Evolutionary conservation across 2,113 vertebrate genomes (phyloP), one percentile per base, ranked within the genome.

Genomic region (Greenwoodochromis staneri): DNA sequence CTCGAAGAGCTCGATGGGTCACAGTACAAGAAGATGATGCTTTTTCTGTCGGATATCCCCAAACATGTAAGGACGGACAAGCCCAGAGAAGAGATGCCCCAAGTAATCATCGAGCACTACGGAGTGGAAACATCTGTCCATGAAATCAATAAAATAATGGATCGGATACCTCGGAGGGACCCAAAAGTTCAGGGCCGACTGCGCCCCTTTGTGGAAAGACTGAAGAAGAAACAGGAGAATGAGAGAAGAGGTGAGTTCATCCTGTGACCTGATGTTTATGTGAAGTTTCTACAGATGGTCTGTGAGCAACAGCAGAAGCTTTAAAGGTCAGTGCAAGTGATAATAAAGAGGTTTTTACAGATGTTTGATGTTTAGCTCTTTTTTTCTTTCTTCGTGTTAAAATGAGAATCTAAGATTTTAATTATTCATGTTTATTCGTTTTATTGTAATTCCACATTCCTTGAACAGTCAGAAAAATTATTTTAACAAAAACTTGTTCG

Each of bases 1-100:
- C 7, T 88, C 2, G 83, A 86, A 13, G 7, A 84, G 0, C 45
- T 88, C 34, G 4, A 13, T 1, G 0, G 12, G 0, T 0, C 1
- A 2, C 12, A 89, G 42, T 89, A 10, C 17, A 3, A 4, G 0
- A 86, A 81, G 71, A 19, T 66, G 80, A 8, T 71, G 4, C 0
- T 1, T 12, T 0, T 69, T 38, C 14, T 85, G 0, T 3, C 13
- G 9, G 5, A 7, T 24, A 86, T 89, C 54, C 86, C 85, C 31
- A 10, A 71, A 40, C 0, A 3, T 5, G 36, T 1, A 13, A 21
- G 21, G 21, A 21, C 21, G 21, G 21, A 21, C 21, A 21, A 21
- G 21, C 21, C 21, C 21, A 21, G 34, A 71, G 66, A 40, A 40
- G 3, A 42, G n/a, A 71, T 71, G 36, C 66, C 36, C 31, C 7